Evolutionary conservation across 2,113 vertebrate species (phyloP), one percentile per base, ranked within the genome.

Genomic region (Megaceryle maxima): DNA sequence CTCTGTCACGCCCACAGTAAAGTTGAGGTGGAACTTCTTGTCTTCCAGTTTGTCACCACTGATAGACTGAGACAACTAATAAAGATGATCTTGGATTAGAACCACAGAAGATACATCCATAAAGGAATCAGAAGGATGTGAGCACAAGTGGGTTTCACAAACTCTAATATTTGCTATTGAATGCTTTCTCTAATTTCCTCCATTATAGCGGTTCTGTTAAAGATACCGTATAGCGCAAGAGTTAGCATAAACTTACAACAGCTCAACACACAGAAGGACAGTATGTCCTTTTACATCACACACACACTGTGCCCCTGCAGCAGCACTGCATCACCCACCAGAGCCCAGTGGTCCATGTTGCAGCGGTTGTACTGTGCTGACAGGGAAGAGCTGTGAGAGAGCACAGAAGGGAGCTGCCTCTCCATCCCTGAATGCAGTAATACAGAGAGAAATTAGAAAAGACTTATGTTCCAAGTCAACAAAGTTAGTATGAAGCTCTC

Each of bases 211-310:
- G 41, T 18, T 56, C 66, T 35, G 41, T 25, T 44, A 51, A 44
- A 83, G 39, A 19, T 19, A 8, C 3, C 2, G 12, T 7, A 5
- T 16, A 43, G 43, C 0, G 1, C 10, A 83, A 64, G 17, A 11
- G 50, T 44, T 19, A 64, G 12, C 0, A 0, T 16, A 33, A 81
- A 53, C 9, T 51, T 31, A 17, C 22, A 37, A 9, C 0, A 41
- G 8, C 0, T 0, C 26, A 53, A 25, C 1, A 1, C 11, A 16
- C 18, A 21, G 39, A 46, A 73, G 63, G 39, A 35, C 2, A 1
- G 62, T 7, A 5, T 9, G 16, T 5, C 43, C 37, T 59, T 59
- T 53, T 14, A 25, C 53, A 5, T n/a, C 5, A 13, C 28, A 28
- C 5, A 2, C 6, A 19, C 25, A 16, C 2, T 0, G 25, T 60